Evolutionary conservation across 2,113 vertebrate species (phyloP), one percentile per base, ranked within the genome.

Genomic region (Hemibagrus wyckioides): DNA sequence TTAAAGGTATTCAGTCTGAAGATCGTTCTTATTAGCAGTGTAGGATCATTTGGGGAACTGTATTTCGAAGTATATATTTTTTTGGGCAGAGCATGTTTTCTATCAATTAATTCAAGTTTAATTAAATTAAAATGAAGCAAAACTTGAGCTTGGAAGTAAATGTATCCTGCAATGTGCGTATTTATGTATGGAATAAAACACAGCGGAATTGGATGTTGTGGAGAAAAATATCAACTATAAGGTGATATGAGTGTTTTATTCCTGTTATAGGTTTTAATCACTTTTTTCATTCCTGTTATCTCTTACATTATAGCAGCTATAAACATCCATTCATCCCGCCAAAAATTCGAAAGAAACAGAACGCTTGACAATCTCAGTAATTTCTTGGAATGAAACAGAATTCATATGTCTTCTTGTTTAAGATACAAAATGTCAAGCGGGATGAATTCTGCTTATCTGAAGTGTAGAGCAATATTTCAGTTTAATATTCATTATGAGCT

Each of bases 171-270:
- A 54, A 54, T 17, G n/a, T 69, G 30, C 28, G 44, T 28, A 76
- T 50, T 50, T 50, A 80, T 23, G 19, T 56, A 36, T 30, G 76
- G n/a, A 79, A 79, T 79, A 54, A 79, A 54, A 54, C n/a, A 79
- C 76, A 33, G 33, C 17, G 28, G 50, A 52, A 17, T 33, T 28
- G 15, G 4, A 79, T 11, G 28, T 75, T 75, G 21, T 6, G 33
- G n/a, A n/a, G 48, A 79, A 79, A 54, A 21, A 19, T 33, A 33
- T 56, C n/a, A 48, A n/a, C 0, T 2, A 50, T 25, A 76, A 5
- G 14, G 25, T 77, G 73, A n/a, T n/a, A n/a, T n/a, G 28, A 9
- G n/a, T 76, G 41, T 15, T 28, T 6, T 28, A 10, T 52, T 19
- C 52, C 30, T 5, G 4, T 2, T 52, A 28, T 3, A 48, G 71